Evolutionary conservation across 2,113 vertebrate genomes (phyloP).

Genomic region (Sturnira hondurensis): DNA sequence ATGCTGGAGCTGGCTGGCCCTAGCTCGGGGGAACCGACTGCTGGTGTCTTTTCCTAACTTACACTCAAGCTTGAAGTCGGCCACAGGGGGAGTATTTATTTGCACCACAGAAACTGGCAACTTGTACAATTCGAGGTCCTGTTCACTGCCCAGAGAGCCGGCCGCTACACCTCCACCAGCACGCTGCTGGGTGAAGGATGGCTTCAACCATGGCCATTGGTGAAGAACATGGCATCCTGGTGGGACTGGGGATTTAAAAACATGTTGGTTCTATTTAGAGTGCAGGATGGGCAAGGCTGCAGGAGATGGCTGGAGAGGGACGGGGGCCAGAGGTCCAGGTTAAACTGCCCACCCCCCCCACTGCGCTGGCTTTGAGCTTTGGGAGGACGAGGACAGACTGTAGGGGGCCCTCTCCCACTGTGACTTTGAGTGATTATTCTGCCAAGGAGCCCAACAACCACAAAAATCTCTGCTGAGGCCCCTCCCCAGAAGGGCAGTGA

Average conservation of each 20-base stretch:
- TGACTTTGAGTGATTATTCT: background rate
- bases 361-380: background rate
- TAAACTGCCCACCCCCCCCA: accelerated
- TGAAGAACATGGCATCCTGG: accelerated
- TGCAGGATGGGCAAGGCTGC: background rate
- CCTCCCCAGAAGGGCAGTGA: background rate
- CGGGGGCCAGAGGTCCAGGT: background rate
- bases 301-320: background rate
- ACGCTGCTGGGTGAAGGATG: background rate
- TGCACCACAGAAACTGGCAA: background rate
- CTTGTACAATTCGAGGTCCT: background rate
- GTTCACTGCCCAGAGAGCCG: background rate
- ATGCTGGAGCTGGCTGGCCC: background rate
- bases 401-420: background rate
- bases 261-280: background rate
- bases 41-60: background rate
- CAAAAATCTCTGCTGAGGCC: background rate
- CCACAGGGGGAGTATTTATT: background rate
- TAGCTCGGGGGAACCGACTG: accelerated
- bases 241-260: background rate
- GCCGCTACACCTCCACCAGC: background rate
- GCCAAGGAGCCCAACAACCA: background rate
- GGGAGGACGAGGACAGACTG: background rate
- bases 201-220: too few relatives aligned
- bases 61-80: background rate